A percentile compares a stretch with the other conserved stretches of the same genome.
These are phyloP conservation scores for Muschampia plurimacula DNA, from an alignment of 2,888 invertebrate genomes.

Conservation along the genomic window DNA sequence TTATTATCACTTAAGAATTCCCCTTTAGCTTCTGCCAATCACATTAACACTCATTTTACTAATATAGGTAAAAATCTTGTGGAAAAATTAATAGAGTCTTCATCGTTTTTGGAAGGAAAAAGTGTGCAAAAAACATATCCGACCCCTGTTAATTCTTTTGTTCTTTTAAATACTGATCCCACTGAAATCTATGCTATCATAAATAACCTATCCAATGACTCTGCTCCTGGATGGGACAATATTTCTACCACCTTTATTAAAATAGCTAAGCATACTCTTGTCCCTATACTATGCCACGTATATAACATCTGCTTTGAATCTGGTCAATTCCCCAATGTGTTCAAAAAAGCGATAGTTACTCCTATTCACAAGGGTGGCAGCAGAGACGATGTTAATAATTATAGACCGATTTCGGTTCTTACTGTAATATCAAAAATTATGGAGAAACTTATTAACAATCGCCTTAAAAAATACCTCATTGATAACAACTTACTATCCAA, in stretches of 20 bases:
- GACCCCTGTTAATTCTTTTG: neutral
- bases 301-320: slow-evolving; percentile 5
- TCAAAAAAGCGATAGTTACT: slow-evolving; percentile 12
- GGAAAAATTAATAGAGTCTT: neutral
- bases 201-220: neutral
- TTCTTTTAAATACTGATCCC: neutral
- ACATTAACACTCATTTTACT: neutral
- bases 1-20: neutral
- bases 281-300: slow-evolving; percentile 4
- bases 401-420: slow-evolving; percentile 17
- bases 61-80: neutral
- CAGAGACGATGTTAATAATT: slow-evolving; percentile 18
- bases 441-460: slow-evolving; percentile 20
- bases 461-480: slow-evolving; percentile 15
- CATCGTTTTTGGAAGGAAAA: neutral
- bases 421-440: slow-evolving; percentile 12
- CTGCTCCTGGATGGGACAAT: slow-evolving; percentile 4
- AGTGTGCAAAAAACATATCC: neutral
- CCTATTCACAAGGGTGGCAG: slow-evolving; percentile 38
- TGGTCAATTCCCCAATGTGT: slow-evolving; percentile 1
- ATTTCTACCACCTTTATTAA: slow-evolving; percentile 9
- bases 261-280: neutral
- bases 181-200: neutral
- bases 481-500: slow-evolving; percentile 2
- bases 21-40: neutral